Evolutionary conservation across 2,113 vertebrate genomes (phyloP), one percentile per base, ranked within the genome.

Genomic region (Ancistrus triradiatus): DNA sequence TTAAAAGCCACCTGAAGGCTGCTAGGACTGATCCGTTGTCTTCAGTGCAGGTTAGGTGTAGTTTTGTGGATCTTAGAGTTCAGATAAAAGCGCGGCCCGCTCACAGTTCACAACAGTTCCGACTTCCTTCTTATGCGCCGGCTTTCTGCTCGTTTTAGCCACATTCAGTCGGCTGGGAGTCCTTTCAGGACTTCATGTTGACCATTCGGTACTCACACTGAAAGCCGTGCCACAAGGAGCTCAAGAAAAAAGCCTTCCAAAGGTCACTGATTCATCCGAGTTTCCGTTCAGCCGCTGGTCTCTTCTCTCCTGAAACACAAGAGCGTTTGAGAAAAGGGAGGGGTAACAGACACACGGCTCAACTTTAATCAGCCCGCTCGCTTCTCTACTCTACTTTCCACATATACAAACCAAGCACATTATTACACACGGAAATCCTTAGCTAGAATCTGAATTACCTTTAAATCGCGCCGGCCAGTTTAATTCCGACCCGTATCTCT

Each of bases 181-280:
- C 17, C 50, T 67, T 63, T 66, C 58, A 40, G 11, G 47, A 44
- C 24, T 47, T 74, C 62, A 69, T 59, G 3, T 17, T 68, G 62
- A 17, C 28, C 13, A 52, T 19, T 9, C 37, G 22, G 35, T 62
- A 42, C 43, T 0, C 69, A 69, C 58, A 24, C 72, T 56, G 62
- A 69, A 68, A 6, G n/a, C 71, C 66, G 79, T 70, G 68, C 71
- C 46, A 44, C 14, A 9, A 67, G 42, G 14, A 8, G 9, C 33
- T 21, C 17, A 13, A 65, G 78, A 68, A 44, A 63, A 75, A 27
- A 71, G 62, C 65, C 63, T 55, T 75, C 77, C 80, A 83, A 84
- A 85, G 77, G 86, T 87, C 84, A 88, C 78, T 81, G 83, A 85
- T 87, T 88, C 82, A 81, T 77, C 74, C 80, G 79, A 85, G 82